Conservation (phyloP, 2,113 vertebrate genomes). For the Corythaixoides concolor region DNA sequence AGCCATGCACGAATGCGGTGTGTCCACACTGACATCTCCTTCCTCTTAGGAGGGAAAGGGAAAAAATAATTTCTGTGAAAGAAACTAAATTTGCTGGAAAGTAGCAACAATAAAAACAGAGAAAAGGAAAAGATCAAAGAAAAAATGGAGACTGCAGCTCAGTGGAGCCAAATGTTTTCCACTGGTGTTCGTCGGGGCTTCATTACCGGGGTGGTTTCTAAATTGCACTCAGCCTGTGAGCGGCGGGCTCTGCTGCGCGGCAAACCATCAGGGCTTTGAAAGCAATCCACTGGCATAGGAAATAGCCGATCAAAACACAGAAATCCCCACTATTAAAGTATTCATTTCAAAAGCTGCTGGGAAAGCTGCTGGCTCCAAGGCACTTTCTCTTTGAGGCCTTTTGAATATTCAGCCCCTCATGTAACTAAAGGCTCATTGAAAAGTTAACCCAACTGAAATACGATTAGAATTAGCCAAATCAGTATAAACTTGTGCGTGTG, state of each 20-base stretch:
- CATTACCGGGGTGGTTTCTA: not conserved
- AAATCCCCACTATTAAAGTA: not conserved
- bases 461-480: not conserved
- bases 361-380: not conserved
- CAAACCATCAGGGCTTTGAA: not conserved
- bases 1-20: fast-evolving
- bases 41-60: not conserved
- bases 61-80: not conserved
- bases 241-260: not conserved
- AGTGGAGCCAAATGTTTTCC: not conserved
- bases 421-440: not conserved
- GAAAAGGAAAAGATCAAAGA: not conserved
- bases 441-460: not conserved
- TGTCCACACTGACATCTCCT: not conserved
- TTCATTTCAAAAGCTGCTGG: not conserved
- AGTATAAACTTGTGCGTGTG: not conserved
- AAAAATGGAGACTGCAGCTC: not conserved
- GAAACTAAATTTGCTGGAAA: not conserved
- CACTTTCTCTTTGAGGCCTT: not conserved
- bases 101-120: not conserved
- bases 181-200: not conserved
- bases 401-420: not conserved
- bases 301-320: not conserved
- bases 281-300: not conserved
- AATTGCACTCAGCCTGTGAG: not conserved